A percentile compares a stretch with the other conserved stretches of the same genome.
These are phyloP conservation scores for Agrypnia vestita DNA, from an alignment of 1,140 invertebrate species.

Conservation along the genomic window DNA sequence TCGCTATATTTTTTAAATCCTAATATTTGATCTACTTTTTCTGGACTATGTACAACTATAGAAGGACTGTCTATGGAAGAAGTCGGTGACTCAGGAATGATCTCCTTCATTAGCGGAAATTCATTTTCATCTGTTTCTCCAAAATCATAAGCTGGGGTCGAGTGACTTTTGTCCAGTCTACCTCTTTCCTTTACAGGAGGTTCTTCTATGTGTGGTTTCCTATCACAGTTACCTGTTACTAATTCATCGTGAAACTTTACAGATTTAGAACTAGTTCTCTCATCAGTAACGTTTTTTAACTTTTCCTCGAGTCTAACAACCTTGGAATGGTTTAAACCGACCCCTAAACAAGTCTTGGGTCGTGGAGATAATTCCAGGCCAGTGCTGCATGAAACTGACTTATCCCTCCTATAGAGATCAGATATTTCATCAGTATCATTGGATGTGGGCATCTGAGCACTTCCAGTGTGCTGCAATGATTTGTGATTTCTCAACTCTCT, in stretches of 20 bases:
- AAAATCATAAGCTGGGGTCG: conserved; percentile 83
- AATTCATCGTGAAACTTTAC: conserved; percentile 57
- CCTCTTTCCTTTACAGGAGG: conserved; percentile 65
- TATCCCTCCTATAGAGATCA: conserved; percentile 66
- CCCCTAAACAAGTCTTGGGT: conserved; percentile 79
- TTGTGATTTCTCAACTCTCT: conserved; percentile 77
- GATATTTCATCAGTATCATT: conserved; percentile 63
- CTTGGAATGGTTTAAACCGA: conserved; percentile 61
- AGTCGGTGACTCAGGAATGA: conserved; percentile 67
- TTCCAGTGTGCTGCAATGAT: conserved; percentile 69
- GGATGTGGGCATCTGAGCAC: conserved; percentile 63
- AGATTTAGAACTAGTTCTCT: conserved; percentile 50
- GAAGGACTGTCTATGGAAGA: conserved; percentile 63
- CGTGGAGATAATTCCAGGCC: conserved; percentile 79
- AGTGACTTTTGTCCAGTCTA: conserved; percentile 83
- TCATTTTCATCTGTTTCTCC: conserved; percentile 65
- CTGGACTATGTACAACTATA: conserved; percentile 61
- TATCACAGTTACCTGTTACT: conserved; percentile 61
- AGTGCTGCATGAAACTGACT: conserved; percentile 79
- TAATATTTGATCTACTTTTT: conserved; percentile 66
- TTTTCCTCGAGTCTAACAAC: conserved; percentile 49
- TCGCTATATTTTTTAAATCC: conserved; percentile 68
- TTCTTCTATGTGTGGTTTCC: conserved; percentile 11
- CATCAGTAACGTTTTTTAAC: conserved; percentile 23
- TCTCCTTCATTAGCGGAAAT: conserved; percentile 62